Evolutionary conservation across 2,113 vertebrate species (phyloP).

Genomic region (Pangasianodon gigas): DNA sequence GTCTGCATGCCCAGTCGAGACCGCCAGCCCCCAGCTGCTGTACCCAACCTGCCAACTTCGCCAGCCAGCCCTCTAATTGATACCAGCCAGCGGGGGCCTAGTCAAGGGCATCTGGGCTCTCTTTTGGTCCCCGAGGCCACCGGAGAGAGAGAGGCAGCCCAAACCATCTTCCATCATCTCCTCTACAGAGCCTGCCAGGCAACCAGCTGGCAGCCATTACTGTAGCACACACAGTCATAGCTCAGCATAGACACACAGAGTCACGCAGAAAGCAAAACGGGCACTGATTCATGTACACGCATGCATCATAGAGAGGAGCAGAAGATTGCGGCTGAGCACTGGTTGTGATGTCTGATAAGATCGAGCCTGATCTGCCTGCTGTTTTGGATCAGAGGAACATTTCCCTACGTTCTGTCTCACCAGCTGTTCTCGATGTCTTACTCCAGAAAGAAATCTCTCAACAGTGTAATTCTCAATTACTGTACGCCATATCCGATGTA

Average conservation of each 20-base stretch:
- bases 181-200: conserved; percentile 35
- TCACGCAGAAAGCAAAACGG: background rate
- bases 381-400: conserved; percentile 28
- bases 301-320: background rate
- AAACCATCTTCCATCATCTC: conserved; percentile 38
- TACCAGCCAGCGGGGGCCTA: conserved; percentile 51
- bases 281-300: background rate
- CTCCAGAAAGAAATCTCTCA: conserved; percentile 17
- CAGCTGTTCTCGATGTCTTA: conserved; percentile 6
- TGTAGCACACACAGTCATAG: background rate
- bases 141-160: conserved; percentile 27
- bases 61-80: conserved; percentile 53
- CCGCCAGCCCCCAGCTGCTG: conserved; percentile 27
- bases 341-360: background rate
- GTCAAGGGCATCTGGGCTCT: conserved; percentile 29
- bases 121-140: conserved; percentile 36
- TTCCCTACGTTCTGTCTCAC: conserved; percentile 15
- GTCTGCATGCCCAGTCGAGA: conserved; percentile 27
- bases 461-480: conserved; percentile 19
- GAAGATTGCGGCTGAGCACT: background rate
- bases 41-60: conserved; percentile 31
- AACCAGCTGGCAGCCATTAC: conserved; percentile 49
- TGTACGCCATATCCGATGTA: background rate
- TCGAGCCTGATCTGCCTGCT: conserved; percentile 17
- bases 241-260: background rate